Base-by-base conservation (phyloP, 2,113 vertebrate genomes). In the Pimephales promelas region DNA sequence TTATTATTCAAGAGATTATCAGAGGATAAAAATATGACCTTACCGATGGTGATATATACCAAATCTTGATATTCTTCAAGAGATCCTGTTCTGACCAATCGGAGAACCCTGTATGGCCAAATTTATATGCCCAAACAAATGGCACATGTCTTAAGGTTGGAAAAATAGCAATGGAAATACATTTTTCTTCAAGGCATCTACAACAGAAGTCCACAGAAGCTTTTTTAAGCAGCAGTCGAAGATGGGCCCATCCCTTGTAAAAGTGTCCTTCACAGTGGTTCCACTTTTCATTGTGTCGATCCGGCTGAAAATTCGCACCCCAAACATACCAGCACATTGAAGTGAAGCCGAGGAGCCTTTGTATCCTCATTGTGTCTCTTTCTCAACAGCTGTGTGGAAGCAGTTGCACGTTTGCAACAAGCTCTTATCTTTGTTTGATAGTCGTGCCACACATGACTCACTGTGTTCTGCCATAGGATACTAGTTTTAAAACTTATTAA, bases 351-450 rank as follows among this genome's bases (percentile, higher is more conserved):
- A 74, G 81, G 18, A 31, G 70, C 81, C 40, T 45, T 26, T 73
- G 57, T 61, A 74, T 26, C 40, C 22, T 83, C 81, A 74, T 49
- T 56, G 3, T 83, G 40, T 64, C 26, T 36, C 26, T 71, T 22
- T 73, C 52, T 64, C 26, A 6, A 49, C 70, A 76, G 82, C 26
- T 20, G 8, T 13, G n/a, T 45, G 47, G 57, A 61, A 24, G 31
- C 57, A 14, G 10, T 61, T 20, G 54, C 54, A 47, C 82, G 14
- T 20, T 13, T 66, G 24, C 45, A 26, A 20, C 10, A 4, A 54
- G 79, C 22, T 85, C 72, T 84, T 90, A 89, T 93, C 90, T 89
- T 61, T 74, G n/a, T 64, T 73, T 71, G 11, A 6, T 40, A 36
- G 34, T 70, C 24, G 24, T 87, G 71, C 74, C 91, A 90, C 91